Conservation (phyloP, 2,113 vertebrate species). For the Butorides virescens region DNA sequence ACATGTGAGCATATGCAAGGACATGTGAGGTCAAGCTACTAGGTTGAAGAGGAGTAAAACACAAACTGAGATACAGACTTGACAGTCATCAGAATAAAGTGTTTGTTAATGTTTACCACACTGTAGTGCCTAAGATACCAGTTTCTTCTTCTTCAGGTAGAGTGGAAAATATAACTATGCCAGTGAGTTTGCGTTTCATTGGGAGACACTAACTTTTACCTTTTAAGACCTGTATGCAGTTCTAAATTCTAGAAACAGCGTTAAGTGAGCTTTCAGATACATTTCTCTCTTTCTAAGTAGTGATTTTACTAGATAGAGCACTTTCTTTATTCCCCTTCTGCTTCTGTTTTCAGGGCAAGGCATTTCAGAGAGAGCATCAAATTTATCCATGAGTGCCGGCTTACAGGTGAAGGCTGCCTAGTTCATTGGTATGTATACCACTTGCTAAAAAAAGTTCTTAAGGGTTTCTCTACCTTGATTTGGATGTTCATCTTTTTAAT, state of each 20-base stretch:
- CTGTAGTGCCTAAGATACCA: not conserved
- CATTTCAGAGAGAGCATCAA: conserved; percentile 93
- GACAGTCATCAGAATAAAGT: not conserved
- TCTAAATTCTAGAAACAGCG: not conserved
- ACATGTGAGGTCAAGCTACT: not conserved
- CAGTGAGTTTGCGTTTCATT: not conserved
- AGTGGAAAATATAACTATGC: not conserved
- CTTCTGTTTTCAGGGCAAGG: conserved; percentile 79
- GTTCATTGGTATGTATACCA: conserved; percentile 87
- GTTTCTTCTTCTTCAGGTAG: not conserved
- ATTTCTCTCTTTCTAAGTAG: conserved; percentile 17
- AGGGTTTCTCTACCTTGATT: not conserved
- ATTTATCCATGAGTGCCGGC: conserved; percentile 93
- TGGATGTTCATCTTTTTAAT: not conserved
- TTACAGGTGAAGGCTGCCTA: conserved; percentile 88
- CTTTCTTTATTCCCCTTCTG: conserved; percentile 36
- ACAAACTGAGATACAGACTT: not conserved
- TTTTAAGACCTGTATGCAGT: not conserved
- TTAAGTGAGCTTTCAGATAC: not conserved
- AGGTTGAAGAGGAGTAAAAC: not conserved
- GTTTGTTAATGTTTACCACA: not conserved
- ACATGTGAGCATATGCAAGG: not conserved
- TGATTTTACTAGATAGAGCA: conserved; percentile 31
- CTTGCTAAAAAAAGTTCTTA: not conserved
- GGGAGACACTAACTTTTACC: not conserved